phyloP scores from a whole-genome alignment of 2,797 vertebrate genomes.

The Miichthys miiuy region DNA sequence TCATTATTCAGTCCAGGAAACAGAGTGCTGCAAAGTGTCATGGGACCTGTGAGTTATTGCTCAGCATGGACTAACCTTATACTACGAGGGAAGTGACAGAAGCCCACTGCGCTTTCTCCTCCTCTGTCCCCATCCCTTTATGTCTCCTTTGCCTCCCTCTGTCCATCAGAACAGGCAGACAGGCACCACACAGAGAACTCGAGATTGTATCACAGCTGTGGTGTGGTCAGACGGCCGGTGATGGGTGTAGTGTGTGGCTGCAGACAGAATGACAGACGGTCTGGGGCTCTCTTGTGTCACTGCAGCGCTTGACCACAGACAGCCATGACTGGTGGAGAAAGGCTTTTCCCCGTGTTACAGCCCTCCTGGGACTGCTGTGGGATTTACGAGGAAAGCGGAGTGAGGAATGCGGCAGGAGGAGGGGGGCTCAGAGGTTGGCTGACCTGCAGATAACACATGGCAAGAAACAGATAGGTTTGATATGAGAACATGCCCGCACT shows the following conservation, averaged over 20 bases:
- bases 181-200: slow-evolving; percentile 65
- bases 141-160: slow-evolving; percentile 43
- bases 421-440: slow-evolving; percentile 50
- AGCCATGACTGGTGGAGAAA: slow-evolving; percentile 56
- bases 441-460: slow-evolving; percentile 82
- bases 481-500: slow-evolving; percentile 82
- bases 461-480: slow-evolving; percentile 84
- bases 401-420: slow-evolving; percentile 73
- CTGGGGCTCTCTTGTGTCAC: slow-evolving; percentile 69
- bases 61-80: slow-evolving; percentile 72
- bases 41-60: slow-evolving; percentile 82
- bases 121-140: slow-evolving; percentile 51
- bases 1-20: slow-evolving; percentile 86
- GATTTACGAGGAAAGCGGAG: slow-evolving; percentile 68
- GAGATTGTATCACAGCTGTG: slow-evolving; percentile 78
- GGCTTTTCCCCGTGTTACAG: slow-evolving; percentile 56
- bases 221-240: slow-evolving; percentile 61
- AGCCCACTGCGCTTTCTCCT: slow-evolving; percentile 65
- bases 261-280: slow-evolving; percentile 75
- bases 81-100: slow-evolving; percentile 63
- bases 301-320: slow-evolving; percentile 60
- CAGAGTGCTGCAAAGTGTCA: slow-evolving; percentile 77
- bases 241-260: slow-evolving; percentile 68
- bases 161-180: slow-evolving; percentile 63
- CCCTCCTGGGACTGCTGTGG: slow-evolving; percentile 64